These are phyloP conservation scores for Myzus persicae DNA, from an alignment of 1,140 invertebrate genomes.

Conservation along the genomic window DNA sequence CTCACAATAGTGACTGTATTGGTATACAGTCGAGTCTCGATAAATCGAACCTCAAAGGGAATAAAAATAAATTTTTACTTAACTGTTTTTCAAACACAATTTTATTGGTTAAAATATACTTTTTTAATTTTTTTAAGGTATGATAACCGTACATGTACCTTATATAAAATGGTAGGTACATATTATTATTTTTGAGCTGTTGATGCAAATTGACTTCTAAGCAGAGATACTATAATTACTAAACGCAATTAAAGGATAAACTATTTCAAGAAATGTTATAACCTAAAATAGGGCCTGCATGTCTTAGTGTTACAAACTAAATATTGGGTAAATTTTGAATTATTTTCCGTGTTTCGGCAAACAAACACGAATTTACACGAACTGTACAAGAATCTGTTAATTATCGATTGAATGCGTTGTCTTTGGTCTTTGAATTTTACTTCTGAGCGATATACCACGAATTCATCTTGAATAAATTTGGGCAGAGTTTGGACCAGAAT, in stretches of 20 bases:
- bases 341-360: background rate
- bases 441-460: background rate
- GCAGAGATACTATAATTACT: background rate
- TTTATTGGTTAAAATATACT: too few relatives aligned
- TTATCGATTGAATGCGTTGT: background rate
- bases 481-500: background rate
- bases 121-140: too few relatives aligned
- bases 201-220: too few relatives aligned
- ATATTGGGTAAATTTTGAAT: background rate
- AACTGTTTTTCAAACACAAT: too few relatives aligned
- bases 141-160: too few relatives aligned
- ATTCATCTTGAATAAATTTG: background rate
- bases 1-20: too few relatives aligned
- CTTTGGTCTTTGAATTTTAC: background rate
- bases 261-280: background rate
- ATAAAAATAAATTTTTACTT: too few relatives aligned
- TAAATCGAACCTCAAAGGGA: too few relatives aligned
- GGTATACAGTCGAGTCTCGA: too few relatives aligned
- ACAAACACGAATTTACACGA: background rate
- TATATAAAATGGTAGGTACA: too few relatives aligned
- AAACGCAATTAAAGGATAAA: background rate
- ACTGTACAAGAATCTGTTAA: background rate
- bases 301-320: background rate
- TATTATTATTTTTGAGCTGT: too few relatives aligned
- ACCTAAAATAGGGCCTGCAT: background rate